phyloP scores from a whole-genome alignment of 2,113 vertebrate species.

The Chaetops frenatus region DNA sequence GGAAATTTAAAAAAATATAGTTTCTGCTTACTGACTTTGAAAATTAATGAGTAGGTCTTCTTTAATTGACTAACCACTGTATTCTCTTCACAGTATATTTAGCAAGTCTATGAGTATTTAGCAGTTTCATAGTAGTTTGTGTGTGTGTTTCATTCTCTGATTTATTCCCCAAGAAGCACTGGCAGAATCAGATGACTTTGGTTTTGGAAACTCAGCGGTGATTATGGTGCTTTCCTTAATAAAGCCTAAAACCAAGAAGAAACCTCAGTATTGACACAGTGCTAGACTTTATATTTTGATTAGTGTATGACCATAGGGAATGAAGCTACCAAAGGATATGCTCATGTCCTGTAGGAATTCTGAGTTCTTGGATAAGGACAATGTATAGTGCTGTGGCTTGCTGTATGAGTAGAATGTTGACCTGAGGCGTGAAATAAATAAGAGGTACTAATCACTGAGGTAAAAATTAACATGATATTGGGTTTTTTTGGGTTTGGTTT shows the following conservation, averaged over 20 bases:
- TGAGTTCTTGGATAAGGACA: not conserved
- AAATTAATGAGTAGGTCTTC: not conserved
- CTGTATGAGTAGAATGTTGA: not conserved
- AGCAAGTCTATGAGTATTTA: not conserved
- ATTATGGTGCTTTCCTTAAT: not conserved
- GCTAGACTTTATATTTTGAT: not conserved
- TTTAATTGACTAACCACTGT: not conserved
- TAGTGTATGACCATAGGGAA: not conserved
- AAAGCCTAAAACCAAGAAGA: not conserved
- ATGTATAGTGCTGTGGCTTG: not conserved
- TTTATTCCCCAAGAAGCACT: not conserved
- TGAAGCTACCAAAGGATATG: not conserved
- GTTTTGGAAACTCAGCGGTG: not conserved
- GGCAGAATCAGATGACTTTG: not conserved
- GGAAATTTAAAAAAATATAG: not conserved
- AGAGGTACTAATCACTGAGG: not conserved
- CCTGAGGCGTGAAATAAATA: not conserved
- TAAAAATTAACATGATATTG: not conserved
- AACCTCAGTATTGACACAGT: not conserved
- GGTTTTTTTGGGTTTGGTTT: not conserved
- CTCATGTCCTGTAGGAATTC: not conserved
- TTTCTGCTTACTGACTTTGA: not conserved
- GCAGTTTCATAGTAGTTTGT: not conserved
- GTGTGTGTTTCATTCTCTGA: not conserved
- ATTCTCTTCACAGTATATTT: not conserved